Evolutionary conservation across 2,113 vertebrate genomes (phyloP).

Genomic region (Chitala chitala): DNA sequence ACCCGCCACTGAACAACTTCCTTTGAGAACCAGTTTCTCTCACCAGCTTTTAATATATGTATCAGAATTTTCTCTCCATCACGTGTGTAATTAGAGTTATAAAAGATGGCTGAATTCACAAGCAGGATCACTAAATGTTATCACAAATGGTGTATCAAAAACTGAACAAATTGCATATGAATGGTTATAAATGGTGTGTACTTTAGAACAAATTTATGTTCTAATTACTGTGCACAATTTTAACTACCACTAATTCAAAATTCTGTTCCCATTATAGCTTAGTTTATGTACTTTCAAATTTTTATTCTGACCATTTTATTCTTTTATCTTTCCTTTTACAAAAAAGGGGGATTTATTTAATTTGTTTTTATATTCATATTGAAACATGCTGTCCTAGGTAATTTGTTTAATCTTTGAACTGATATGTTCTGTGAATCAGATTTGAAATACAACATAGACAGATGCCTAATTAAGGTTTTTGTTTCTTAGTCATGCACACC

Average conservation of each 20-base stretch:
- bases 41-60: conserved; percentile 3
- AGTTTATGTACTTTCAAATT: not conserved
- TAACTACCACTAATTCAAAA: not conserved
- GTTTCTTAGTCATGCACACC: not conserved
- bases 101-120: conserved; percentile 10
- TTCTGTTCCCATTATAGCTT: not conserved
- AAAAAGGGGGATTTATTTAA: too few species aligned
- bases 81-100: conserved; percentile 13
- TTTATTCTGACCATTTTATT: not conserved
- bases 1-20: not conserved
- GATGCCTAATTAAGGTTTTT: not conserved
- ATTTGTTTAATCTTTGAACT: not conserved
- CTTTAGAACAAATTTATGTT: not conserved
- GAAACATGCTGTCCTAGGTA: not conserved
- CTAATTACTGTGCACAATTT: not conserved
- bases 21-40: conserved; percentile 11
- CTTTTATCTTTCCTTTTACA: not conserved
- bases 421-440: not conserved
- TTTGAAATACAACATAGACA: not conserved
- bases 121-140: conserved; percentile 9
- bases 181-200: too few species aligned
- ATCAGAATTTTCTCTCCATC: conserved; percentile 17
- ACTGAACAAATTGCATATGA: conserved; percentile 14
- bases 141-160: not conserved
- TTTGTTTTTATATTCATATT: not conserved